Base-by-base conservation (phyloP, 2,888 invertebrate genomes). In the Lypha dubia region DNA sequence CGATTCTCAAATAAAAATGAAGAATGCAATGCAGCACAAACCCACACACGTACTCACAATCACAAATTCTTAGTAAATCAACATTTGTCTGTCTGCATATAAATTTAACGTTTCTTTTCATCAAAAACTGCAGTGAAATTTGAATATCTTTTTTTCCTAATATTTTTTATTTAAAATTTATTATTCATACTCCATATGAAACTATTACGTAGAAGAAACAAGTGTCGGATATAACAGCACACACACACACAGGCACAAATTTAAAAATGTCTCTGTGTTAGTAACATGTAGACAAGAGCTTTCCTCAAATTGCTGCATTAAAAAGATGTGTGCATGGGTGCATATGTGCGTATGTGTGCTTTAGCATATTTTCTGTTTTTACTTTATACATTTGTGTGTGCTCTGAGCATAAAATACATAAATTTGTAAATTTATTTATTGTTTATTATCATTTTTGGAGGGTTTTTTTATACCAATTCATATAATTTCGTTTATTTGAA, bases 131-230 rank as follows among this genome's bases (percentile, higher is more conserved):
- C 53, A 53, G 38, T 41, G 41, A 63, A 56, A 9, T 46, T 65
- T 53, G 51, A 44, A 63, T 56, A 62, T 51, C 38, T 56, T 35
- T 51, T 51, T 22, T 5, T 22, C n/a, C n/a, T n/a, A n/a, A 1
- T 28, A 13, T 32, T 46, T 71, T 41, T 73, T 73, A 20, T 70
- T 28, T n/a, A 41, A 67, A 24, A 32, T 56, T 76, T 68, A 76
- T 73, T 79, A 73, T 79, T 79, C 71, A 56, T 73, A n/a, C 56
- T 49, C n/a, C 63, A 56, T n/a, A 13, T 32, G 38, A 63, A 79
- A 65, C 63, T 58, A 79, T 73, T 73, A 38, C 53, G 24, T n/a
- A n/a, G n/a, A 17, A 63, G 35, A 58, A 38, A 38, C 38, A 65
- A 65, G 35, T 44, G 60, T 44, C 53, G 53, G n/a, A n/a, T n/a